phyloP scores from a whole-genome alignment of 1,140 invertebrate species.

The Drosophila murphyi region DNA sequence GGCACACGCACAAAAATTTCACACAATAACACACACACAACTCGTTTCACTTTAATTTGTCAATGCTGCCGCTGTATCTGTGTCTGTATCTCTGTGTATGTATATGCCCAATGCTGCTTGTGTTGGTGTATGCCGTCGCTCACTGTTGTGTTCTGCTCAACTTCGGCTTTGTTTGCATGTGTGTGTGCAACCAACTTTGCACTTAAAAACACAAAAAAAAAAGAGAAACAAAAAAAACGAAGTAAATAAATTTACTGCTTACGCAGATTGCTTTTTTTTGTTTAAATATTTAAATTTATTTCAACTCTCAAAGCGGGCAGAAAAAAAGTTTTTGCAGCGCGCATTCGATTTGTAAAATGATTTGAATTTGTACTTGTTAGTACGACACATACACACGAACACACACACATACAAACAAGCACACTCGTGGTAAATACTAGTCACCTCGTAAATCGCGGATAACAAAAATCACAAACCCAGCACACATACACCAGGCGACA shows the following conservation, averaged over 20 bases:
- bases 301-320: constrained; percentile 13
- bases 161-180: constrained; percentile 31
- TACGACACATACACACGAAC: constrained; percentile 15
- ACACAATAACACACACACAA: constrained; percentile 32
- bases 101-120: constrained; percentile 50
- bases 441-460: constrained; percentile 31
- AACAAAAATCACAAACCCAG: constrained; percentile 43
- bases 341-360: constrained; percentile 30
- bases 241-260: constrained; percentile 12
- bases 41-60: constrained; percentile 52
- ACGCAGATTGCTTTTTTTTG: neutral
- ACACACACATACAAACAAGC: constrained; percentile 13
- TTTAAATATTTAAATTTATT: constrained; percentile 7
- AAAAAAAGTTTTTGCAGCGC: constrained; percentile 10
- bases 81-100: constrained; percentile 34
- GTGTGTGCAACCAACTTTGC: constrained; percentile 33
- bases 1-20: constrained; percentile 33
- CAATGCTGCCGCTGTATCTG: constrained; percentile 37
- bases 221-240: constrained; percentile 15
- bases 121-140: constrained; percentile 46
- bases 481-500: constrained; percentile 35
- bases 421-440: constrained; percentile 34
- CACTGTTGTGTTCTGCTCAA: constrained; percentile 39
- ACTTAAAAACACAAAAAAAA: constrained; percentile 36
- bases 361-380: constrained; percentile 42